Evolutionary conservation across 2,797 vertebrate species (phyloP).

Genomic region (Hyperoplus lanceolatus): DNA sequence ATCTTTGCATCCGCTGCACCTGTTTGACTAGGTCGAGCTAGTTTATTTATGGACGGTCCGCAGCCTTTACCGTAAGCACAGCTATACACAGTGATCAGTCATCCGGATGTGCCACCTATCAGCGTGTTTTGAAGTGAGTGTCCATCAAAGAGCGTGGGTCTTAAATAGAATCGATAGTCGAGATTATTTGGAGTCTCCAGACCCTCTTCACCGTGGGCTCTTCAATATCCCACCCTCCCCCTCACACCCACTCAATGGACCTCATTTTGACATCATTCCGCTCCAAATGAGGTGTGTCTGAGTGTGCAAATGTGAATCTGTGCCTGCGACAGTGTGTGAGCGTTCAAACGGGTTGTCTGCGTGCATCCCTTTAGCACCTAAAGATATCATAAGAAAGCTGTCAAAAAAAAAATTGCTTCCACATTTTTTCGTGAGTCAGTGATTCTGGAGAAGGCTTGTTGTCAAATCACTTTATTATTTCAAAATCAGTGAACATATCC

Average conservation of each 20-base stretch:
- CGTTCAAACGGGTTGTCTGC: slow-evolving; percentile 8
- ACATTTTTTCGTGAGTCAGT: slow-evolving; percentile 12
- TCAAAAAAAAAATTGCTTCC: slow-evolving; percentile 46
- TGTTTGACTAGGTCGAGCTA: slow-evolving; percentile 57
- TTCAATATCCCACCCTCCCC: slow-evolving; percentile 68
- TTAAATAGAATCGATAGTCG: slow-evolving; percentile 80
- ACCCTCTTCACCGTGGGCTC: slow-evolving; percentile 77
- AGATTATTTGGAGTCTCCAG: slow-evolving; percentile 80
- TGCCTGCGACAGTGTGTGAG: not conserved
- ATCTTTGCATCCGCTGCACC: slow-evolving; percentile 38
- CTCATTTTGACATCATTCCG: slow-evolving; percentile 69
- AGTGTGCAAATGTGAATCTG: slow-evolving; percentile 18
- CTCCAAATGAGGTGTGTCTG: slow-evolving; percentile 66
- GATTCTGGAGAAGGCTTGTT: too few relatives aligned
- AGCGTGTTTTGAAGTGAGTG: slow-evolving; percentile 59
- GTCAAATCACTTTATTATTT: too few relatives aligned
- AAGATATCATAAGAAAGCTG: slow-evolving; percentile 55
- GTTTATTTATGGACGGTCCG: slow-evolving; percentile 65
- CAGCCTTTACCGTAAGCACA: slow-evolving; percentile 68
- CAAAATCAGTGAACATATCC: too few relatives aligned
- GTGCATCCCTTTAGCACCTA: slow-evolving; percentile 21
- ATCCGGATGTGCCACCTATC: slow-evolving; percentile 74
- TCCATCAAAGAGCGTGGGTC: slow-evolving; percentile 68
- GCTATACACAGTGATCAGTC: slow-evolving; percentile 67
- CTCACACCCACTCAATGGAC: slow-evolving; percentile 51